These are phyloP conservation scores for Isotomurus palustris DNA, from an alignment of 2,888 invertebrate genomes.

Conservation along the genomic window DNA sequence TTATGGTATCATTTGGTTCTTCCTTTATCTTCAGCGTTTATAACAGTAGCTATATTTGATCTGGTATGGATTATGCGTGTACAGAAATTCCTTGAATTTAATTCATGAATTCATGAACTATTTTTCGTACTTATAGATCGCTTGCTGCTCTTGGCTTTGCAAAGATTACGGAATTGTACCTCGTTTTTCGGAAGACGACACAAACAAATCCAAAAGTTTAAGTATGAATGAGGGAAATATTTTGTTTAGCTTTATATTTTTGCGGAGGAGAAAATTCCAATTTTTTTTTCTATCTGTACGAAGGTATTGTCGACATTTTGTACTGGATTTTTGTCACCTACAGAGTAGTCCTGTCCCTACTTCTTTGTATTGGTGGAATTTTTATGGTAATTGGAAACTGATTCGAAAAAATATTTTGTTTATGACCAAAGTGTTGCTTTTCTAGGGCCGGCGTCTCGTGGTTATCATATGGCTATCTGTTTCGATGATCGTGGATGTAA, in stretches of 20 bases:
- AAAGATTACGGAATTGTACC: constrained; percentile 21
- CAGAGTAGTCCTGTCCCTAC: constrained; percentile 20
- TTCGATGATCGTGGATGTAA: constrained; percentile 23
- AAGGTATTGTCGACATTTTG: too few relatives aligned
- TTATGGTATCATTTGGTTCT: too few relatives aligned
- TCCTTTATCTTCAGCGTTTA: too few relatives aligned
- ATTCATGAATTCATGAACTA: background rate
- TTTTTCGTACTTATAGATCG: constrained; percentile 11
- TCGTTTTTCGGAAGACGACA: constrained; percentile 12
- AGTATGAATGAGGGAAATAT: too few relatives aligned
- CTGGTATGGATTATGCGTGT: too few relatives aligned
- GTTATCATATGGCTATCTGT: constrained; percentile 27
- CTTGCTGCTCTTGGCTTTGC: constrained; percentile 22
- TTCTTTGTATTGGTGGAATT: constrained; percentile 31
- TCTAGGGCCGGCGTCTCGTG: constrained; percentile 23
- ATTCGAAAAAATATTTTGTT: background rate
- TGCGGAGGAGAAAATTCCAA: background rate
- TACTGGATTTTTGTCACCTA: constrained; percentile 32
- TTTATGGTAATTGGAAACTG: constrained; percentile 25
- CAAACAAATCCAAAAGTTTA: constrained; percentile 10
- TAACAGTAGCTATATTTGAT: too few relatives aligned
- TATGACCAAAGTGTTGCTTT: background rate
- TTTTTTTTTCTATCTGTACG: too few relatives aligned
- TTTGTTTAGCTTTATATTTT: background rate
- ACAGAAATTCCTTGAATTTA: too few relatives aligned